phyloP scores from a whole-genome alignment of 2,888 invertebrate species.

The Caenorhabditis wallacei region DNA sequence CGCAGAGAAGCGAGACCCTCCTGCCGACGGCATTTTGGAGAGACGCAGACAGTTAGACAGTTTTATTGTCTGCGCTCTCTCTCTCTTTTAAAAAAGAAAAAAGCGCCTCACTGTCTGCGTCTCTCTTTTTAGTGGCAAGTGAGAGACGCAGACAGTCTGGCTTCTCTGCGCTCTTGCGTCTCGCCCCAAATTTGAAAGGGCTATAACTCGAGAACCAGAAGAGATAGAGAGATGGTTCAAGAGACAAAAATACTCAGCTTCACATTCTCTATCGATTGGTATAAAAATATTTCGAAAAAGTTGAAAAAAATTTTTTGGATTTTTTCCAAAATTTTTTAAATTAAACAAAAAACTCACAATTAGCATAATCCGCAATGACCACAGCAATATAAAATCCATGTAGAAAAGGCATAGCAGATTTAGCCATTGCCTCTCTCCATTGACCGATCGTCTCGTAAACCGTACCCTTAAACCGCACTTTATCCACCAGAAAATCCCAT shows the following conservation, averaged over 20 bases:
- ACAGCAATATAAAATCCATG: slow-evolving; percentile 10
- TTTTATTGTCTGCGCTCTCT: too few relatives aligned
- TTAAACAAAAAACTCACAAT: slow-evolving; percentile 9
- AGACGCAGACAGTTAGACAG: too few relatives aligned
- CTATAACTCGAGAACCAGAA: neutral
- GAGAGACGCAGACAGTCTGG: neutral
- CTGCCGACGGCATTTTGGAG: too few relatives aligned
- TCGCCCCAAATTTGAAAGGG: neutral
- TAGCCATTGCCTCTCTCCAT: slow-evolving; percentile 25
- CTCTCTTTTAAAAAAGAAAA: too few relatives aligned
- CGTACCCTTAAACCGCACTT: slow-evolving; percentile 19
- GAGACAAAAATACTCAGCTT: neutral
- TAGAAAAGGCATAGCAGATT: slow-evolving; percentile 24
- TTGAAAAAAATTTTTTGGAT: too few relatives aligned
- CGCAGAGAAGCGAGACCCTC: too few relatives aligned
- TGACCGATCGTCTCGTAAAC: slow-evolving; percentile 25
- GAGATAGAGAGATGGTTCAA: neutral
- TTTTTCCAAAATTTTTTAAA: too few relatives aligned
- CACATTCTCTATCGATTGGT: neutral
- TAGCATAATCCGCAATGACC: neutral
- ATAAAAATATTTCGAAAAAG: neutral
- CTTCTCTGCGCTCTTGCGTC: neutral
- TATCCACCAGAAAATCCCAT: slow-evolving; percentile 9
- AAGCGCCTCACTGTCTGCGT: too few relatives aligned
- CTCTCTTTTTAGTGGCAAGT: too few relatives aligned